phyloP scores from a whole-genome alignment of 2,797 vertebrate genomes.

The Chiloscyllium punctatum region DNA sequence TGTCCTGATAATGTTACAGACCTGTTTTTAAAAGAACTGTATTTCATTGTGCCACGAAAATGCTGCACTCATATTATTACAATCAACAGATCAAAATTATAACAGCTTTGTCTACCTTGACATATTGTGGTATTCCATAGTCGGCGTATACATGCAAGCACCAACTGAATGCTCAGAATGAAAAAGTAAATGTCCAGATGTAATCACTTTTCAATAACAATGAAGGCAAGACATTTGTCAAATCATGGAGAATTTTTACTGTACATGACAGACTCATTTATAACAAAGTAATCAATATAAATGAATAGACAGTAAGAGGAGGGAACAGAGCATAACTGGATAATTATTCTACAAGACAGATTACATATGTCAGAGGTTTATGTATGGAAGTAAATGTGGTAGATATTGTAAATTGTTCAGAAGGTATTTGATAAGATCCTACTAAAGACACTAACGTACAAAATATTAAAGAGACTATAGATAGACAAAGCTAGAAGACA shows the following conservation, averaged over 20 bases:
- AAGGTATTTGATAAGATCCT: not conserved
- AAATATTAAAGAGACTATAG: not conserved
- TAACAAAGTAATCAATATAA: not conserved
- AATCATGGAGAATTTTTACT: not conserved
- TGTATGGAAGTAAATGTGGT: not conserved
- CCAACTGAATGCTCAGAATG: not conserved
- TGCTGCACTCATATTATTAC: not conserved
- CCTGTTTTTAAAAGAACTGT: not conserved
- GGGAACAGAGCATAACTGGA: not conserved
- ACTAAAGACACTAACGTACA: not conserved
- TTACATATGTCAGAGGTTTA: not conserved
- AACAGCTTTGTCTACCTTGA: not conserved
- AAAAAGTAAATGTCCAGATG: not conserved
- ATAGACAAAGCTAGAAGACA: not conserved
- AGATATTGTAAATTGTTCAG: not conserved
- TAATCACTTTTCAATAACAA: not conserved
- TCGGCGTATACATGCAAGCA: not conserved
- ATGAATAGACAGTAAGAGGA: not conserved
- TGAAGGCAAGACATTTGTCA: constrained; percentile 5
- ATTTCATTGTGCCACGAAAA: not conserved
- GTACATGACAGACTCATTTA: not conserved
- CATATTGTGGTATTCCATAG: not conserved
- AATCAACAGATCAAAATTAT: not conserved
- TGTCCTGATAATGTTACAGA: not conserved
- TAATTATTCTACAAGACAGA: not conserved